These are phyloP conservation scores for Craniophora ligustri DNA, from an alignment of 2,888 invertebrate species.

Conservation along the genomic window DNA sequence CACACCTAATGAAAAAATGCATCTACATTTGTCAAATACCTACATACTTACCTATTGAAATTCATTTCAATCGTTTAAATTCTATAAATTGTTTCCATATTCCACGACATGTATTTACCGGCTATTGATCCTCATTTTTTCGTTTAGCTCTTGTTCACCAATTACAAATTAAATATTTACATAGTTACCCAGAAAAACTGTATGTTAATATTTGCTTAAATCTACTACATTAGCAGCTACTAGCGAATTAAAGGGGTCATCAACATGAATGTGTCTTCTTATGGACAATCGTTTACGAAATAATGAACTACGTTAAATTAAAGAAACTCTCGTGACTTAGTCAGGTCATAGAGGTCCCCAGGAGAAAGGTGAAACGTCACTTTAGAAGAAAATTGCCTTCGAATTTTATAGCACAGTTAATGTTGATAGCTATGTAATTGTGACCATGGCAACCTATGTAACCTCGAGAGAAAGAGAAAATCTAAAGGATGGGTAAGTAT, in stretches of 20 bases:
- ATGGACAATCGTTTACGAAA: not conserved
- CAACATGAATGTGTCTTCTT: not conserved
- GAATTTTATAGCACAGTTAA: conserved; percentile 22
- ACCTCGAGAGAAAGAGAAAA: not conserved
- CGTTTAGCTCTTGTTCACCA: too few relatives aligned
- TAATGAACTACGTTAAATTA: not conserved
- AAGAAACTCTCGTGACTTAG: not conserved
- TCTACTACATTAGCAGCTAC: too few relatives aligned
- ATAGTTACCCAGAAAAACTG: too few relatives aligned
- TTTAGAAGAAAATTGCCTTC: conserved; percentile 21
- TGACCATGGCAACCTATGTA: not conserved
- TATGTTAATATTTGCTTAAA: not conserved
- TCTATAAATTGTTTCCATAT: too few relatives aligned
- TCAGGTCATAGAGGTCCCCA: conserved; percentile 7
- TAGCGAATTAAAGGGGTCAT: not conserved
- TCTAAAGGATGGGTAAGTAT: conserved; percentile 4
- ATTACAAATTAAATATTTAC: too few relatives aligned
- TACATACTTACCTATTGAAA: not conserved
- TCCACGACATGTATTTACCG: too few relatives aligned
- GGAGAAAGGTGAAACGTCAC: conserved; percentile 17
- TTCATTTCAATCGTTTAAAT: not conserved
- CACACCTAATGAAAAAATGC: conserved; percentile 1
- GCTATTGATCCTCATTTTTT: too few relatives aligned
- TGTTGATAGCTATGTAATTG: conserved; percentile 6
- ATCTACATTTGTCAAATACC: not conserved